phyloP scores from a whole-genome alignment of 2,113 vertebrate genomes.

The Anolis carolinensis region DNA sequence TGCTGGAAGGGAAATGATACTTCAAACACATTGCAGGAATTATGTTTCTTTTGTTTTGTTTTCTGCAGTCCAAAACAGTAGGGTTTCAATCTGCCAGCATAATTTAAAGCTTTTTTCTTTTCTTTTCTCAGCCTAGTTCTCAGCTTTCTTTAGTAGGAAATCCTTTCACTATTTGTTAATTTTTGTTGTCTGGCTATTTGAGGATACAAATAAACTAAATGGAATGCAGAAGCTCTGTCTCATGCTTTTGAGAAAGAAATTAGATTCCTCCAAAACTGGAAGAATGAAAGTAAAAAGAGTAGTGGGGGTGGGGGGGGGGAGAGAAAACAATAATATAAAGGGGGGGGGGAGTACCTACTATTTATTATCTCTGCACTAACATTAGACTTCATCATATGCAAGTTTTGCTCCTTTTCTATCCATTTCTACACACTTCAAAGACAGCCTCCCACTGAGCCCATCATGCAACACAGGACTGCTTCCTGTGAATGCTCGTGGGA shows the following conservation, averaged over 20 bases:
- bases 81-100: conserved; percentile 62
- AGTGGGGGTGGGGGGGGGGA: too few relatives aligned
- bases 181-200: conserved; percentile 55
- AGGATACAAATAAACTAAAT: conserved; percentile 50
- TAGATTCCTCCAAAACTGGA: conserved; percentile 42
- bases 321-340: conserved; percentile 40
- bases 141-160: conserved; percentile 60
- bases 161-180: conserved; percentile 51
- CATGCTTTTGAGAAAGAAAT: conserved; percentile 52
- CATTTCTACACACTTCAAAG: too few relatives aligned
- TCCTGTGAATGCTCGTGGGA: too few relatives aligned
- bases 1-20: conserved; percentile 52
- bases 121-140: conserved; percentile 41
- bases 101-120: conserved; percentile 57
- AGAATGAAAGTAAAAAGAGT: background rate
- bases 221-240: conserved; percentile 43
- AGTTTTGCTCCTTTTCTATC: too few relatives aligned
- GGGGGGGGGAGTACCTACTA: conserved; percentile 27
- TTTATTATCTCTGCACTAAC: conserved; percentile 49
- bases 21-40: conserved; percentile 55
- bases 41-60: conserved; percentile 43
- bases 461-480: too few relatives aligned
- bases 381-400: too few relatives aligned
- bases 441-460: too few relatives aligned
- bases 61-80: conserved; percentile 62